Evolutionary conservation across 2,797 vertebrate species (phyloP).

Genomic region (Tangara arthus): DNA sequence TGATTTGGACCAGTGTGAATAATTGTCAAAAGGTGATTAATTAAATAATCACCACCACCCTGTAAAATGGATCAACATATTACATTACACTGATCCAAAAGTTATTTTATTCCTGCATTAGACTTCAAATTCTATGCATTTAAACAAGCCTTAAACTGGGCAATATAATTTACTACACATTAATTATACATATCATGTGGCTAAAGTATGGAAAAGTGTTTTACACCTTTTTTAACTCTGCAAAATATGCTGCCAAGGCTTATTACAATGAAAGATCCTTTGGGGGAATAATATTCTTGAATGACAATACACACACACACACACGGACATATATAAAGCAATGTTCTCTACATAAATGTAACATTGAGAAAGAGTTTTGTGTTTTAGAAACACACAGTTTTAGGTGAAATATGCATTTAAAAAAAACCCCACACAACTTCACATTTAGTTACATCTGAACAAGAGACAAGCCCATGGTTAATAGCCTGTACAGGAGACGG

Average conservation of each 20-base stretch:
- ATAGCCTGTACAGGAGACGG: neutral
- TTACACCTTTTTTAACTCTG: conserved; percentile 71
- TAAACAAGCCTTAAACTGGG: conserved; percentile 81
- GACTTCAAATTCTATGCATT: conserved; percentile 81
- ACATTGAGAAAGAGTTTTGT: neutral
- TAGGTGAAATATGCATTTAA: neutral
- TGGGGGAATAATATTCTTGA: neutral
- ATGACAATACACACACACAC: neutral
- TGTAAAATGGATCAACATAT: conserved; percentile 82
- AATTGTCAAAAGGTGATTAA: conserved; percentile 85
- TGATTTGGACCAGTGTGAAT: conserved; percentile 81
- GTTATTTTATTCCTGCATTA: conserved; percentile 80
- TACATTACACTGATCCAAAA: conserved; percentile 76
- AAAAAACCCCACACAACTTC: neutral
- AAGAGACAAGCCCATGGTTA: neutral
- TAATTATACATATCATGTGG: conserved; percentile 76
- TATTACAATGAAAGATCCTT: conserved; percentile 2
- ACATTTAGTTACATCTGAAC: neutral
- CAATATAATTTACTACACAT: conserved; percentile 76
- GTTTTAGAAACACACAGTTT: neutral
- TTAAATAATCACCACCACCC: conserved; percentile 81
- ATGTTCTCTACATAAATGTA: neutral
- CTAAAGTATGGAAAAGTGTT: conserved; percentile 67
- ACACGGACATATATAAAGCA: neutral
- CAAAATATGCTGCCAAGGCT: conserved; percentile 30